phyloP scores from a whole-genome alignment of 2,113 vertebrate species.

The Antechinus stuartii region DNA sequence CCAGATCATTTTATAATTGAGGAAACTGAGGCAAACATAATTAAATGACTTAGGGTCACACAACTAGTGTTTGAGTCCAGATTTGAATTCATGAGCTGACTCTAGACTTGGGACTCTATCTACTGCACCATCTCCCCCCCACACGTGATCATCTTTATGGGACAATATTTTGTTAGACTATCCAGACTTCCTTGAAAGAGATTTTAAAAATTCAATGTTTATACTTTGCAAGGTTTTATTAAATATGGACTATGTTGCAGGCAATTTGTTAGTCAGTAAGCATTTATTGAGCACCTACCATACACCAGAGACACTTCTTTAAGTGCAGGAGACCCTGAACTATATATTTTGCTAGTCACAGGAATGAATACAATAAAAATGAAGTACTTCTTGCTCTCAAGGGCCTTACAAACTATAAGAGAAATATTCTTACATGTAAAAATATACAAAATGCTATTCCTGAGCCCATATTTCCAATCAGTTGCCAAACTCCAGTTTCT shows the following conservation, averaged over 20 bases:
- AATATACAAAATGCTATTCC: neutral
- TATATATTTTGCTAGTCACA: neutral
- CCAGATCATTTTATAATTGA: neutral
- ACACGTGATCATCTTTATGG: conserved; percentile 5
- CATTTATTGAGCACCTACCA: neutral
- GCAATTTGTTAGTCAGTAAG: neutral
- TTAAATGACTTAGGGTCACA: neutral
- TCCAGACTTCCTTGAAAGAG: neutral
- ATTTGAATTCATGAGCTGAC: neutral
- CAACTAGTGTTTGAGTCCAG: neutral
- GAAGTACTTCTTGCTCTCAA: neutral
- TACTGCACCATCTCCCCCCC: neutral
- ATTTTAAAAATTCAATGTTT: neutral
- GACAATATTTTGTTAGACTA: neutral
- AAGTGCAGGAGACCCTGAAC: neutral
- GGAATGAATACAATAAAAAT: neutral
- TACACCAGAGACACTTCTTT: too few species aligned
- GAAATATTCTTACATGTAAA: neutral
- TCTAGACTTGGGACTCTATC: neutral
- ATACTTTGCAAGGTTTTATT: conserved; percentile 20
- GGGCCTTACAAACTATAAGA: neutral
- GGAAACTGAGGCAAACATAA: neutral
- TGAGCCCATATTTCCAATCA: neutral
- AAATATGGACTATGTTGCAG: neutral
- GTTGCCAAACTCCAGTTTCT: neutral